These are phyloP conservation scores for Anas georgica DNA, from an alignment of 2,797 vertebrate genomes.

Conservation along the genomic window DNA sequence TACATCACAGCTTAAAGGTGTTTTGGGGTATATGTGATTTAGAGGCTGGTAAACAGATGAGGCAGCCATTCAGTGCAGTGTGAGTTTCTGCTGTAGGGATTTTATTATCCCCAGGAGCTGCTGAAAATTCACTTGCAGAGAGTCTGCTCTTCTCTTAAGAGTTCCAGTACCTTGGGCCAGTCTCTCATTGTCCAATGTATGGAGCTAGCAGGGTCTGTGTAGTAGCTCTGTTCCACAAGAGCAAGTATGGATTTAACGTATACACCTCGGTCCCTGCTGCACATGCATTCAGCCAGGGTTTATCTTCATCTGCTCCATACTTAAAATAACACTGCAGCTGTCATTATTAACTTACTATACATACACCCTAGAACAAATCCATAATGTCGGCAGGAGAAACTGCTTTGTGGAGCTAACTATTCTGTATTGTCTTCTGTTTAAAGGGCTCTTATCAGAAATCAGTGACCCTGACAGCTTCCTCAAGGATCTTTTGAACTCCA, in stretches of 20 bases:
- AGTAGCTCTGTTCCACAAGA: background rate
- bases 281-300: rapidly evolving
- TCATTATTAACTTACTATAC: background rate
- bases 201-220: background rate
- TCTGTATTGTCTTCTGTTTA: background rate
- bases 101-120: background rate
- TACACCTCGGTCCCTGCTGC: background rate
- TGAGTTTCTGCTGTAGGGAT: background rate
- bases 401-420: background rate
- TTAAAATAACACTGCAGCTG: slow-evolving; percentile 46
- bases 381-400: background rate
- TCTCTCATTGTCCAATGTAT: rapidly evolving
- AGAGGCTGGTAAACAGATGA: background rate
- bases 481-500: slow-evolving; percentile 93
- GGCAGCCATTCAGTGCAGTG: background rate
- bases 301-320: background rate
- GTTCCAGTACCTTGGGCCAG: background rate
- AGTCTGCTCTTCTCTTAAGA: background rate
- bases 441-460: slow-evolving; percentile 94
- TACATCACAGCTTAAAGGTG: background rate
- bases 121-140: background rate
- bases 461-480: slow-evolving; percentile 92
- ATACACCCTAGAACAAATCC: background rate
- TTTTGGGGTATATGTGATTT: rapidly evolving
- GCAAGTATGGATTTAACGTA: background rate